Conservation (phyloP, 2,113 vertebrate species). For the Malurus elegans region DNA sequence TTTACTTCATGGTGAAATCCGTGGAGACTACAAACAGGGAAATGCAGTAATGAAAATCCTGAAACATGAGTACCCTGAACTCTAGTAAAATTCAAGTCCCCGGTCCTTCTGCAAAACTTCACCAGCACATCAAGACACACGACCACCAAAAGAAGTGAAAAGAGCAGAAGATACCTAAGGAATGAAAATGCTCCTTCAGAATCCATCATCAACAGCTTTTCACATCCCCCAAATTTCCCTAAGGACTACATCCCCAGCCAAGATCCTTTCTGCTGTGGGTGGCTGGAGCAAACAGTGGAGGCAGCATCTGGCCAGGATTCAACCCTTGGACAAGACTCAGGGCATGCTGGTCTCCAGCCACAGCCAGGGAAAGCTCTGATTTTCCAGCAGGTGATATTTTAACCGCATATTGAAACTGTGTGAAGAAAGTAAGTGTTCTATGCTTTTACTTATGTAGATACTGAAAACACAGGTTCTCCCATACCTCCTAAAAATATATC, state of each 20-base stretch:
- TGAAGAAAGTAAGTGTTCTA: not conserved
- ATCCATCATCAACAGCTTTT: not conserved
- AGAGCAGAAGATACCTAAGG: not conserved
- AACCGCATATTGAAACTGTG: not conserved
- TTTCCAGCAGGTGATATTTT: not conserved
- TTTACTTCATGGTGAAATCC: not conserved
- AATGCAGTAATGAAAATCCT: not conserved
- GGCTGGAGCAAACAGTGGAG: fast-evolving
- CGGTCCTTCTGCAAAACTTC: not conserved
- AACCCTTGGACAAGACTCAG: not conserved
- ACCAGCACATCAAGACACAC: not conserved
- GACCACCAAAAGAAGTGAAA: not conserved
- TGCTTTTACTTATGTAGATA: not conserved
- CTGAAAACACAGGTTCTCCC: not conserved
- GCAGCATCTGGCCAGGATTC: not conserved
- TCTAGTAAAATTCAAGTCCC: not conserved
- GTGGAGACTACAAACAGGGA: not conserved
- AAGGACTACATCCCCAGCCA: not conserved
- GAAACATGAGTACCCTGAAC: not conserved
- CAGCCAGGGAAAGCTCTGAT: not conserved
- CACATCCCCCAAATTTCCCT: not conserved
- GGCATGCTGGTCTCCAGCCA: not conserved
- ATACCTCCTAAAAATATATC: not conserved
- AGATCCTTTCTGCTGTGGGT: not conserved
- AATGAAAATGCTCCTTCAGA: not conserved